Base-by-base conservation (phyloP, 2,797 vertebrate genomes). In the Morus bassanus region DNA sequence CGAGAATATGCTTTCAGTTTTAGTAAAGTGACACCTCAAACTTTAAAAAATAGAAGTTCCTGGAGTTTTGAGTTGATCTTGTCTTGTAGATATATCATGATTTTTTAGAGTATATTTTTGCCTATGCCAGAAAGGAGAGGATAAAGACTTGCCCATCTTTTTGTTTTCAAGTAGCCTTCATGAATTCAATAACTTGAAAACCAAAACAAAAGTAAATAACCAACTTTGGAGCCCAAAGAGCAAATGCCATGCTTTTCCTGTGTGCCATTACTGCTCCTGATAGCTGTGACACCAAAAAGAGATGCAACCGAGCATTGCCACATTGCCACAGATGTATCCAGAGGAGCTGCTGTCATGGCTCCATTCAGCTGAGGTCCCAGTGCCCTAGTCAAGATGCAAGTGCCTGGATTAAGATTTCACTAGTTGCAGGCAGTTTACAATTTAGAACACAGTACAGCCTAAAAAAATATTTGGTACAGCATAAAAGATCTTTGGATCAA, bases 281-380 rank as follows among this genome's bases (percentile, higher is more conserved):
- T 8, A 57, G 45, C 70, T 72, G 59, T 39, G 59, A n/a, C 73
- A 45, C 37, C 50, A 33, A 46, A 22, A 54, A 56, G n/a, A 57
- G 57, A 64, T 0, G 1, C 19, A 43, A 11, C 18, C 0, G 2
- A 19, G 33, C 51, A 37, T 2, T 50, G 37, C 25, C 28, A 21
- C 43, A 13, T 17, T 2, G 4, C 43, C 11, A 8, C 35, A 23
- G 51, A 25, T 0, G 1, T 16, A n/a, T 18, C 27, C 51, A 31
- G 51, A 59, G 33, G 53, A 75, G 45, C 73, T 45, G 43, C 45
- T 24, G 16, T 18, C 51, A 45, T 15, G 59, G 37, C 51, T 46
- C 59, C 16, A 6, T 25, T 35, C 65, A 48, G 57, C 53, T 33
- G n/a, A 18, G 56, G 25, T 8, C 39, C 23, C 53, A 41, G 45